Evolutionary conservation across 2,888 invertebrate genomes (phyloP).

Genomic region (Xanthorhoe designata): DNA sequence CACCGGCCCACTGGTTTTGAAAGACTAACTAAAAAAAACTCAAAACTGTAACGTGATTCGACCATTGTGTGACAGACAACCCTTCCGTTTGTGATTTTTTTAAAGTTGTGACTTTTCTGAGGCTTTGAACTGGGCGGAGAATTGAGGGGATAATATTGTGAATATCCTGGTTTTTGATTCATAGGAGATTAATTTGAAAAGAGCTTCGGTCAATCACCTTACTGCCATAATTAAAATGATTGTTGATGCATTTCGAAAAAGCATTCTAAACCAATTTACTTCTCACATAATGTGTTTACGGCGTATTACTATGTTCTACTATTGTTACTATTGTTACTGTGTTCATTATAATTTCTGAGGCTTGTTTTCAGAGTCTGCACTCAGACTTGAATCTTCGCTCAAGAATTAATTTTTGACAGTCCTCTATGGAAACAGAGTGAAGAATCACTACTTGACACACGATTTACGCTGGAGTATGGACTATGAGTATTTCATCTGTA

Average conservation of each 20-base stretch:
- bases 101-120: constrained; percentile 63
- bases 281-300: too few relatives aligned
- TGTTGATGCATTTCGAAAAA: neutral
- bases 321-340: too few relatives aligned
- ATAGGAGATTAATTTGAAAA: constrained; percentile 28
- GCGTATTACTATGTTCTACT: too few relatives aligned
- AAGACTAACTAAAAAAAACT: constrained; percentile 64
- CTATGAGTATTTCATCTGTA: too few relatives aligned
- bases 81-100: constrained; percentile 54
- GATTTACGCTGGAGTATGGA: too few relatives aligned
- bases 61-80: constrained; percentile 70
- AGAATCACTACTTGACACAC: too few relatives aligned
- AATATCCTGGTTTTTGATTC: constrained; percentile 58
- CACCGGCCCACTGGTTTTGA: constrained; percentile 73
- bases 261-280: too few relatives aligned
- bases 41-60: constrained; percentile 75
- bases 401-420: too few relatives aligned
- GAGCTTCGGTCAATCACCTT: constrained; percentile 31
- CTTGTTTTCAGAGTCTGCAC: too few relatives aligned
- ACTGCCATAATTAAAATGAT: neutral
- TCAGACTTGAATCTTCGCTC: too few relatives aligned
- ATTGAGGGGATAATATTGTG: constrained; percentile 73
- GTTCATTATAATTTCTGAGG: too few relatives aligned
- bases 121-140: constrained; percentile 69
- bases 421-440: too few relatives aligned